These are phyloP conservation scores for Tadarida brasiliensis DNA, from an alignment of 2,797 vertebrate species.

Conservation along the genomic window DNA sequence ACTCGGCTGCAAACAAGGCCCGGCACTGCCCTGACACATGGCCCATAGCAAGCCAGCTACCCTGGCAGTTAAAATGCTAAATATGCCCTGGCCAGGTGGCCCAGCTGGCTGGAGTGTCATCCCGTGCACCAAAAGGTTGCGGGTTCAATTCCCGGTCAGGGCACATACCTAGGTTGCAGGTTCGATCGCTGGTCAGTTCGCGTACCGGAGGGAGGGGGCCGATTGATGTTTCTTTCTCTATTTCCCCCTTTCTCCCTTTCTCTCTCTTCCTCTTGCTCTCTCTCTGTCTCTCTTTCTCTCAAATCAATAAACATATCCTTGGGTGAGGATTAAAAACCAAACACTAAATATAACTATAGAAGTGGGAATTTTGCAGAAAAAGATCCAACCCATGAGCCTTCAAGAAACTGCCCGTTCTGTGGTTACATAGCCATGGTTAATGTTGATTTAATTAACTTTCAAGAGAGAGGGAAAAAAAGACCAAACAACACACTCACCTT, in stretches of 20 bases:
- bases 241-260: background rate
- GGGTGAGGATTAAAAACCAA: background rate
- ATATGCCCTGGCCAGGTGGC: background rate
- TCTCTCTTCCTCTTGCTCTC: background rate
- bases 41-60: background rate
- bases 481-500: slow-evolving; percentile 53
- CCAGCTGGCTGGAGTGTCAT: background rate
- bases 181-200: background rate
- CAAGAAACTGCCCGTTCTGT: slow-evolving; percentile 52
- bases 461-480: background rate
- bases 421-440: slow-evolving; percentile 58
- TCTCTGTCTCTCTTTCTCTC: background rate
- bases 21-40: background rate
- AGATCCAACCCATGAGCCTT: slow-evolving; percentile 58
- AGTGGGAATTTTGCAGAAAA: slow-evolving; percentile 62
- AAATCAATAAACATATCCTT: background rate
- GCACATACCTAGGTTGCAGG: background rate
- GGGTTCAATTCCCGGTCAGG: background rate
- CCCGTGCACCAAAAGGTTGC: background rate
- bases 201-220: background rate
- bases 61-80: slow-evolving; percentile 62
- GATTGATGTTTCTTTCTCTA: background rate
- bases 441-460: slow-evolving; percentile 66
- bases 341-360: slow-evolving; percentile 64
- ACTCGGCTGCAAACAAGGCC: background rate